Conservation (phyloP, 2,797 vertebrate species). For the Toxotes lorentzi region DNA sequence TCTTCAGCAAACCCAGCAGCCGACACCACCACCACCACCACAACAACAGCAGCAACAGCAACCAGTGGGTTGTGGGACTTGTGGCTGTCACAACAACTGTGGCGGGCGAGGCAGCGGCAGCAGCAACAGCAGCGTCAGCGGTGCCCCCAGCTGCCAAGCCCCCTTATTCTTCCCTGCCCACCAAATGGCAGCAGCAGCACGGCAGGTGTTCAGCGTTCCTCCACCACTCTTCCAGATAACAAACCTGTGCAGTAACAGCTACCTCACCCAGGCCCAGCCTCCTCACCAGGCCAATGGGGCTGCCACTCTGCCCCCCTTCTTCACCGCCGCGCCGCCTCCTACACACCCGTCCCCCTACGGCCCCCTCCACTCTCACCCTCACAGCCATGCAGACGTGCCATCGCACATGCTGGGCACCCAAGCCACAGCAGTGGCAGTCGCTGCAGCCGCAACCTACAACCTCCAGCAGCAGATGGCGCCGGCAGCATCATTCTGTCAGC, state of each 20-base stretch:
- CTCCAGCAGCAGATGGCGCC: constrained; percentile 94
- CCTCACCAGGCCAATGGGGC: constrained; percentile 91
- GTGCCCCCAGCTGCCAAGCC: constrained; percentile 81
- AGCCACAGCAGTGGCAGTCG: constrained; percentile 64
- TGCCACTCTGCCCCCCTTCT: constrained; percentile 88
- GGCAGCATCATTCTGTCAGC: constrained; percentile 87
- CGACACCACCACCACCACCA: constrained; percentile 75
- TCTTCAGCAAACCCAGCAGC: constrained; percentile 80
- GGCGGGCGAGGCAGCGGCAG: constrained; percentile 81
- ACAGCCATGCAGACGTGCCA: constrained; percentile 82
- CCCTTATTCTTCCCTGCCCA: constrained; percentile 89
- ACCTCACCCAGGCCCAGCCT: constrained; percentile 92
- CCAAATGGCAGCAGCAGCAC: constrained; percentile 87
- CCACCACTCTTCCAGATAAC: constrained; percentile 91
- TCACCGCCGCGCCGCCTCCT: constrained; percentile 83
- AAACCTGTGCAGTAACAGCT: constrained; percentile 92
- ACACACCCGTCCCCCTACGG: constrained; percentile 87
- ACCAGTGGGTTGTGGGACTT: constrained; percentile 77
- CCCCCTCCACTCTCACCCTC: constrained; percentile 87
- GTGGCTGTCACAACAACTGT: constrained; percentile 82
- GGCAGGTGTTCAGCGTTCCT: constrained; percentile 90
- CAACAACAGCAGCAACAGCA: constrained; percentile 56
- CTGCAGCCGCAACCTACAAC: constrained; percentile 86
- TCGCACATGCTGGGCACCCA: constrained; percentile 90
- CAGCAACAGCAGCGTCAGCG: constrained; percentile 71